Percentiles rank a stretch among this genome's conserved stretches.
phyloP scores from a whole-genome alignment of 2,797 vertebrate genomes.

The Paramormyrops hopkinsi region DNA sequence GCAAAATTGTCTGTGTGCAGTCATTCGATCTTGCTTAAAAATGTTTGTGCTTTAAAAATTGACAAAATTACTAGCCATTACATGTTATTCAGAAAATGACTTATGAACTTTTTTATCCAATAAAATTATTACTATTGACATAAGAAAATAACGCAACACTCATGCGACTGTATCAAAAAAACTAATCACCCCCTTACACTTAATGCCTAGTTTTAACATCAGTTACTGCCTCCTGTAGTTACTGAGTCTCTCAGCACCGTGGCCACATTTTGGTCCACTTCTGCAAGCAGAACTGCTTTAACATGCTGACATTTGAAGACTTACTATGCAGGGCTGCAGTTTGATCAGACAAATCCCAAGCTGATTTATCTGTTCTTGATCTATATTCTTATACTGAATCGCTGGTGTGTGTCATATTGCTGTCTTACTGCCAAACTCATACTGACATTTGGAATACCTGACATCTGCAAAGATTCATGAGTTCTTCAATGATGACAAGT shows the following conservation, averaged over 20 bases:
- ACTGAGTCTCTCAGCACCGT: neutral
- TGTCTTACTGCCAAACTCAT: neutral
- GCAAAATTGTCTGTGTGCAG: neutral
- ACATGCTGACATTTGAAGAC: neutral
- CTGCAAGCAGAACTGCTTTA: neutral
- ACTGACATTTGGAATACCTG: neutral
- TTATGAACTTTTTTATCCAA: neutral
- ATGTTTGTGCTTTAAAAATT: neutral
- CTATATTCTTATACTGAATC: neutral
- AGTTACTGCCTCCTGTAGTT: neutral
- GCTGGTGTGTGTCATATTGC: neutral
- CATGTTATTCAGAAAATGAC: neutral
- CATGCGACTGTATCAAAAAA: neutral
- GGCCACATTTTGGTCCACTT: neutral
- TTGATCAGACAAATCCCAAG: neutral
- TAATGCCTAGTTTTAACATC: neutral
- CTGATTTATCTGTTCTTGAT: neutral
- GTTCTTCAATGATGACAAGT: neutral
- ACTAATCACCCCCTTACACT: neutral
- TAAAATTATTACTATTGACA: neutral
- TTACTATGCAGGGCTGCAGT: neutral
- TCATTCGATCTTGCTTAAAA: neutral
- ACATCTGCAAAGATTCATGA: neutral
- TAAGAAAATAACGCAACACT: neutral
- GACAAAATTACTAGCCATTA: neutral